phyloP scores from a whole-genome alignment of 2,113 vertebrate species.

The Machaerirhynchus nigripectus region DNA sequence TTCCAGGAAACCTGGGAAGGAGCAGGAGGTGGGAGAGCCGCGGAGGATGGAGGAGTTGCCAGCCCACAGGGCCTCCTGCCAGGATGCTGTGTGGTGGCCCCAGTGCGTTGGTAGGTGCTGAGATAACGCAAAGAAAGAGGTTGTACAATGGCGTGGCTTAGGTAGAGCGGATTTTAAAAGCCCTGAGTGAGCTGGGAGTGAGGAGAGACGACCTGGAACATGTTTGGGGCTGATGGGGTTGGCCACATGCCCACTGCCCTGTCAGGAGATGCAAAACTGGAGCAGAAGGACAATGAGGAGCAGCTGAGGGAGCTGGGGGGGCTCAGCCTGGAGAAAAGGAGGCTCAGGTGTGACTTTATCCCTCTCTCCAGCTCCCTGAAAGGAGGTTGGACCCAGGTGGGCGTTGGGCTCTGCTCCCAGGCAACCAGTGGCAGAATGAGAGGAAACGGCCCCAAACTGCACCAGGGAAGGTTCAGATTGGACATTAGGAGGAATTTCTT shows the following conservation, averaged over 20 bases:
- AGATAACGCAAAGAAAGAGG: not conserved
- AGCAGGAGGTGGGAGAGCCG: not conserved
- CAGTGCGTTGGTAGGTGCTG: not conserved
- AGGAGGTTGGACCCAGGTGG: not conserved
- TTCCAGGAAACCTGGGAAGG: not conserved
- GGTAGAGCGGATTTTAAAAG: not conserved
- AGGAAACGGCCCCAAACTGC: rapidly evolving
- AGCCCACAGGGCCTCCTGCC: rapidly evolving
- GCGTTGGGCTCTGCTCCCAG: not conserved
- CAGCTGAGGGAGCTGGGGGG: not conserved
- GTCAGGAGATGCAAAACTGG: not conserved
- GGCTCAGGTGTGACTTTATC: not conserved
- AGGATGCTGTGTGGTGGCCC: not conserved
- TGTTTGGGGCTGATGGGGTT: not conserved
- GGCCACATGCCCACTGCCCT: not conserved
- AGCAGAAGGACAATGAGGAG: not conserved
- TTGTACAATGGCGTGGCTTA: not conserved
- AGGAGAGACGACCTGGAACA: not conserved
- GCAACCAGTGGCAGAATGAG: not conserved
- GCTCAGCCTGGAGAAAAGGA: not conserved
- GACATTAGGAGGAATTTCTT: not conserved
- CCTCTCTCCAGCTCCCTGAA: not conserved
- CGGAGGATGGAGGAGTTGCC: not conserved
- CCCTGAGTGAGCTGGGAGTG: not conserved
- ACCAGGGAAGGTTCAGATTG: not conserved